Evolutionary conservation across 2,113 vertebrate genomes (phyloP), one percentile per base, ranked within the genome.

Genomic region (Corvus moneduloides): DNA sequence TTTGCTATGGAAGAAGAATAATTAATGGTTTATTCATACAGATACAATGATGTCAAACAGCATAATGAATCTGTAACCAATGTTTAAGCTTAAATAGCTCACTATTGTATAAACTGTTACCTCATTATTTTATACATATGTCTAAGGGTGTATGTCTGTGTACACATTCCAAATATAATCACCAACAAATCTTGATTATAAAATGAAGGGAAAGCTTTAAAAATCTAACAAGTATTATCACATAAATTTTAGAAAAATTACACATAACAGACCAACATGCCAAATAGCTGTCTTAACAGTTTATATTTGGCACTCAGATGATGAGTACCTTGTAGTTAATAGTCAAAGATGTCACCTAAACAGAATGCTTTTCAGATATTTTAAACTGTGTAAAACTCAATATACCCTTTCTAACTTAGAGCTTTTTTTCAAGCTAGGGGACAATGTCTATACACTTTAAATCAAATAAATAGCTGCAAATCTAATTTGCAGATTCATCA

Each of bases 261-360:
- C 16, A 55, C 26, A 3, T 26, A 80, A 52, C 37, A 87, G 33
- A 48, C 27, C 48, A 88, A 63, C 48, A 33, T 75, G 64, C 44
- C 79, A 95, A 95, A 90, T 39, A 88, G 33, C 68, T 90, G 56
- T 63, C 61, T 90, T 77, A 84, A 55, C 18, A n/a, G 71, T 87
- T 94, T 81, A 61, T 79, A 48, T 81, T 72, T 85, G 44, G 30
- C 55, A 85, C 49, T 67, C 13, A 58, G 35, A 76, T 26, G 49
- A 61, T 24, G 52, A 75, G 17, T 69, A 80, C 52, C 76, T 83
- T 67, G 32, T 63, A 90, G 48, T 67, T 84, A 83, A 62, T 22
- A 83, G 86, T 48, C 76, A 66, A 76, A 91, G 41, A 85, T 49
- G 59, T 69, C 72, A 86, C 43, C 72, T 71, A 86, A 92, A 74